These are phyloP conservation scores for Drosophila vallismaia DNA, from an alignment of 2,888 invertebrate species.

Conservation along the genomic window DNA sequence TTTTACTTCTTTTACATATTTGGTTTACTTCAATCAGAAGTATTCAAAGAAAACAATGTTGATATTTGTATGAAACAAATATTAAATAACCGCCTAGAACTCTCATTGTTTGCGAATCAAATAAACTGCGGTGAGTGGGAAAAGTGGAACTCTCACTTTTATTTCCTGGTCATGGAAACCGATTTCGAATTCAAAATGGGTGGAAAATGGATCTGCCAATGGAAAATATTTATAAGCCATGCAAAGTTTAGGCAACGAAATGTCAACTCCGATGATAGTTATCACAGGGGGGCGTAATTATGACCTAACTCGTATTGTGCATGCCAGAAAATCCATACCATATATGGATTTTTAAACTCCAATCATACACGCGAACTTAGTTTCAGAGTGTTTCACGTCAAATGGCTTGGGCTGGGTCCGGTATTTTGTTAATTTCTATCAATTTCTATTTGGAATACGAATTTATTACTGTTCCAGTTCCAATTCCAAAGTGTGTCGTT, in stretches of 20 bases:
- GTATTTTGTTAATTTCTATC: not conserved
- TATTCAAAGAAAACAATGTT: constrained; percentile 12
- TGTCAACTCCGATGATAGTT: constrained; percentile 61
- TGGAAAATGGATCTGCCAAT: not conserved
- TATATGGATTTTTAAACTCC: constrained; percentile 39
- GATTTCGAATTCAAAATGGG: not conserved
- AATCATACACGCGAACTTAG: constrained; percentile 30
- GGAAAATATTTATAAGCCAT: constrained; percentile 26
- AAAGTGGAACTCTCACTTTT: constrained; percentile 43
- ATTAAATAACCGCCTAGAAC: constrained; percentile 15
- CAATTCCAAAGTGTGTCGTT: constrained; percentile 26
- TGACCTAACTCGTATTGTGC: constrained; percentile 57
- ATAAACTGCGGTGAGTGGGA: constrained; percentile 24
- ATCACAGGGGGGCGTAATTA: constrained; percentile 58
- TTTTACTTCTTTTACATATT: not conserved
- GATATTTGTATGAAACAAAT: constrained; percentile 11
- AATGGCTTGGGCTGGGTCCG: not conserved
- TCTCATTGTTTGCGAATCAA: constrained; percentile 39
- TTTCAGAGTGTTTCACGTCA: not conserved
- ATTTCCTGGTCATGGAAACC: constrained; percentile 19
- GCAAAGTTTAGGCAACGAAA: constrained; percentile 60
- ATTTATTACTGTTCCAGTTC: not conserved
- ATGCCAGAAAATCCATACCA: constrained; percentile 59
- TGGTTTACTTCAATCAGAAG: constrained; percentile 1
- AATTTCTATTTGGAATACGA: constrained; percentile 13